phyloP scores from a whole-genome alignment of 2,888 invertebrate species.

The Amphipyra tragopoginis region DNA sequence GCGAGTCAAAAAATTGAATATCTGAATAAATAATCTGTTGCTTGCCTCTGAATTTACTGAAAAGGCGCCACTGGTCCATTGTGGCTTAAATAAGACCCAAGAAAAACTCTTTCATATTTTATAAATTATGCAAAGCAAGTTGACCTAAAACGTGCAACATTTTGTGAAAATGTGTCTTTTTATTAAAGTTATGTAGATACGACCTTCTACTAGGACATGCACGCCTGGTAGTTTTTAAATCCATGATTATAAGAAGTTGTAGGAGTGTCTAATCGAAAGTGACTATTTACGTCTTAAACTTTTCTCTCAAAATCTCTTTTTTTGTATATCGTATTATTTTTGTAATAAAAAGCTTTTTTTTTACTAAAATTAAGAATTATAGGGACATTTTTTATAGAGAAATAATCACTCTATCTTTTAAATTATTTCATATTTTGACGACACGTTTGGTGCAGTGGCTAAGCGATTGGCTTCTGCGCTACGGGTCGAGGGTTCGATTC shows the following conservation, averaged over 20 bases:
- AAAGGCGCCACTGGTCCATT: constrained; percentile 32
- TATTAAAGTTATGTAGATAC: background rate
- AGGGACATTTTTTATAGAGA: too few species aligned
- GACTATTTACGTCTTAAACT: too few species aligned
- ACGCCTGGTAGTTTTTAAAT: background rate
- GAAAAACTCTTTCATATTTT: constrained; percentile 48
- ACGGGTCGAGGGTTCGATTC: too few species aligned
- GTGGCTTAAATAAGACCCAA: constrained; percentile 35
- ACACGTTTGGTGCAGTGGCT: too few species aligned
- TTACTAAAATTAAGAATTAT: too few species aligned
- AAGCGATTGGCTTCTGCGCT: too few species aligned
- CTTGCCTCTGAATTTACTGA: constrained; percentile 33
- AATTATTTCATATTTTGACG: too few species aligned
- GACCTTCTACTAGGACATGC: background rate
- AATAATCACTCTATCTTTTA: too few species aligned
- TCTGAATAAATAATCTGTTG: constrained; percentile 51
- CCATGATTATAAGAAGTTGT: background rate
- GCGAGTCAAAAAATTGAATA: constrained; percentile 50
- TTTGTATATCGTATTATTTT: too few species aligned
- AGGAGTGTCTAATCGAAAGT: too few species aligned
- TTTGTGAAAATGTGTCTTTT: constrained; percentile 30
- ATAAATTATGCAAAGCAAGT: constrained; percentile 45
- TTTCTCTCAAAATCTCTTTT: too few species aligned
- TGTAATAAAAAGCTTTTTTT: too few species aligned
- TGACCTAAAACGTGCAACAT: constrained; percentile 38